phyloP scores from a whole-genome alignment of 2,888 invertebrate genomes.

The Agonopterix arenella region DNA sequence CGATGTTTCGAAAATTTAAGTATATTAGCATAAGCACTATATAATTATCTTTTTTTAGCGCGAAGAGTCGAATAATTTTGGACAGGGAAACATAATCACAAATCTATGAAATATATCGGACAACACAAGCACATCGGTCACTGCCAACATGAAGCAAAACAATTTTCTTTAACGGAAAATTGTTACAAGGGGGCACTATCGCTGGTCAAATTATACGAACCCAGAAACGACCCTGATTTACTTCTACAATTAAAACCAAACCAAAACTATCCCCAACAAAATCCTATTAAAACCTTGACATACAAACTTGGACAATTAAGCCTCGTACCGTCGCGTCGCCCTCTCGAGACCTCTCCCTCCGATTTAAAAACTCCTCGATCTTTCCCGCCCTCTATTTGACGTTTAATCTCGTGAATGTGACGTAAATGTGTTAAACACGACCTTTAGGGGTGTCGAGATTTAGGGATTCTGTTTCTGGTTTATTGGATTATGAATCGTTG shows the following conservation, averaged over 20 bases:
- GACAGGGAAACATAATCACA: no score
- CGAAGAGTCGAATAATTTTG: no score
- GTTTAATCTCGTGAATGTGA: constrained; percentile 57
- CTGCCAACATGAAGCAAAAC: no score
- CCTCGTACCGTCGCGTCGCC: constrained; percentile 16
- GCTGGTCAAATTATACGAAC: neutral
- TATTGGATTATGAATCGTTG: constrained; percentile 27
- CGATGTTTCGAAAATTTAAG: no score
- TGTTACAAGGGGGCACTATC: no score
- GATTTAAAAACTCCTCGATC: constrained; percentile 47
- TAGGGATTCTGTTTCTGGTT: constrained; percentile 35
- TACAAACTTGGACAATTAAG: constrained; percentile 29
- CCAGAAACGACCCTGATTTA: neutral
- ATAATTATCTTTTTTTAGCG: no score
- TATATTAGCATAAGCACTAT: no score
- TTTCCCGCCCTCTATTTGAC: constrained; percentile 39
- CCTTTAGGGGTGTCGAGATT: constrained; percentile 19
- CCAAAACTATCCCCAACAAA: constrained; percentile 17
- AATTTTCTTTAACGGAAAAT: no score
- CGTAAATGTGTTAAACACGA: constrained; percentile 34
- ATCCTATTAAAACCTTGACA: constrained; percentile 39
- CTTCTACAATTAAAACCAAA: neutral
- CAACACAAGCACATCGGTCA: no score
- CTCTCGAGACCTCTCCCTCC: constrained; percentile 28
- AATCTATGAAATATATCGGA: no score